Conservation (phyloP, 2,888 invertebrate species). For the Apantesis nais region DNA sequence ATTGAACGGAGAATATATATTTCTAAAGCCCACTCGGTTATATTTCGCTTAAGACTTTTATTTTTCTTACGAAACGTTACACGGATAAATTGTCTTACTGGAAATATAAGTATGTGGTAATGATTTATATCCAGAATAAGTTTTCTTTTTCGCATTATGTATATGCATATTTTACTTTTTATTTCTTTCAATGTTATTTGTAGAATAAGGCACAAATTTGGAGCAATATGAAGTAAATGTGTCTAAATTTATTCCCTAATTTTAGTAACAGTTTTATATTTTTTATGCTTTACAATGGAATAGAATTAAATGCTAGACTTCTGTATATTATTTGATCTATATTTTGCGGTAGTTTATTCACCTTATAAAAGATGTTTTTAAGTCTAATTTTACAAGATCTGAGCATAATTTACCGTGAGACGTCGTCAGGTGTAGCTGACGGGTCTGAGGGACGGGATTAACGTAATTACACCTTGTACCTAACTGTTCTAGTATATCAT, state of each 20-base stretch:
- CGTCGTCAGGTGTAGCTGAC: background rate
- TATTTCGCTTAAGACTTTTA: slow-evolving; percentile 40
- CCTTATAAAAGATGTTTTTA: background rate
- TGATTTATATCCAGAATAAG: slow-evolving; percentile 7
- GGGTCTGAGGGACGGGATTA: background rate
- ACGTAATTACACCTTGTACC: slow-evolving; percentile 5
- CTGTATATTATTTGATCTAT: too few relatives aligned
- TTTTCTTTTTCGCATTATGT: slow-evolving; percentile 22
- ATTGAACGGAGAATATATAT: slow-evolving; percentile 4
- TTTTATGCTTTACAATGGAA: background rate
- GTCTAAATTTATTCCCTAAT: background rate
- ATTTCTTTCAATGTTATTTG: background rate
- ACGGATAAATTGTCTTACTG: slow-evolving; percentile 14
- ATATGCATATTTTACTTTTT: slow-evolving; percentile 4
- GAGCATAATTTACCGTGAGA: background rate
- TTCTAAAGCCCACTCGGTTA: background rate
- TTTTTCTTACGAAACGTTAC: slow-evolving; percentile 38
- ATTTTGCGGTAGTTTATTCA: background rate
- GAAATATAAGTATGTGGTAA: slow-evolving; percentile 26
- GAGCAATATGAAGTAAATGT: background rate
- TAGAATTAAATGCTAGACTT: background rate
- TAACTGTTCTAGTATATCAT: background rate
- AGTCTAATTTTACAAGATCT: background rate
- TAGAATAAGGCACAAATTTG: background rate
- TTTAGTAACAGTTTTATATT: background rate